Percentiles rank a stretch among this genome's conserved stretches.
These are phyloP conservation scores for Anguilla obscura DNA, from an alignment of 2,797 vertebrate species.

Conservation along the genomic window DNA sequence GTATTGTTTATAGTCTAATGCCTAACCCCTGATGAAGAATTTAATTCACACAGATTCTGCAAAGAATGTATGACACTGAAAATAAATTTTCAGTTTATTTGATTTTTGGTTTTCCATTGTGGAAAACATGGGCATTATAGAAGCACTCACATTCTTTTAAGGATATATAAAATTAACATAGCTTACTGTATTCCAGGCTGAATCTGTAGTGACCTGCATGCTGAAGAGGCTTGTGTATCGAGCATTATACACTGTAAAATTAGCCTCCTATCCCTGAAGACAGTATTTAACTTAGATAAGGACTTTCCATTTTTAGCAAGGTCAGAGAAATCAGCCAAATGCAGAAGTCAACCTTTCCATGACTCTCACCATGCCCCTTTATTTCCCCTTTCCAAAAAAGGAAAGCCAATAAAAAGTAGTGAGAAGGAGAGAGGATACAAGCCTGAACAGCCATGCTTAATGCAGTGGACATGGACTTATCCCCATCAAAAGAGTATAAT, in stretches of 20 bases:
- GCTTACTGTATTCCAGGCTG: neutral
- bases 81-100: neutral
- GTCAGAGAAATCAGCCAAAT: neutral
- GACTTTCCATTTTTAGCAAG: conserved; percentile 23
- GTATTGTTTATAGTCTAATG: neutral
- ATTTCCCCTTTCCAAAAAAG: conserved; percentile 1
- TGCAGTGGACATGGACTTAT: neutral
- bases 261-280: conserved; percentile 17
- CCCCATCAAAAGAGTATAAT: conserved; percentile 14
- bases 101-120: neutral
- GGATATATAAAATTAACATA: neutral
- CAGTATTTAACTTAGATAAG: conserved; percentile 21
- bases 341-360: conserved; percentile 16
- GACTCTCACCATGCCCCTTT: neutral
- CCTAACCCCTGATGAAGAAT: neutral
- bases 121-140: neutral
- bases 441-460: neutral
- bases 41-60: neutral
- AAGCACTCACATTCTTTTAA: neutral
- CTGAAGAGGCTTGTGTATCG: neutral
- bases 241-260: neutral
- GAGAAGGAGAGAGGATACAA: neutral
- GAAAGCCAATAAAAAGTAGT: neutral
- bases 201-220: neutral
- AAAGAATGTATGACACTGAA: neutral